Evolutionary conservation across 2,113 vertebrate genomes (phyloP).

Genomic region (Brachirus orientalis): DNA sequence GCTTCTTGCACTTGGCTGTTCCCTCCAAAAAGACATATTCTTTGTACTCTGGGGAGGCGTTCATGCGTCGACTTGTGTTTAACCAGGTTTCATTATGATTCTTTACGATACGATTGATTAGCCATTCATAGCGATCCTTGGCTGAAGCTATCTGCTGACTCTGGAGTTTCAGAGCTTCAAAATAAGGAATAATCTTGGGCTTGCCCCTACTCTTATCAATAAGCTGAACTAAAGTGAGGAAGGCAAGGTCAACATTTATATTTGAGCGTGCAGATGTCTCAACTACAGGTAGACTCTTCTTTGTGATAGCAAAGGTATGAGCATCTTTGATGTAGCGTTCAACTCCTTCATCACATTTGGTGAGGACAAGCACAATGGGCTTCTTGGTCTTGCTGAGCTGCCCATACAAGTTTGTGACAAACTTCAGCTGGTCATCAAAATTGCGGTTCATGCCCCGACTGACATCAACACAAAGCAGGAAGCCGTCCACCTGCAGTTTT

Average conservation of each 20-base stretch:
- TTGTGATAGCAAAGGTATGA: slow-evolving; percentile 93
- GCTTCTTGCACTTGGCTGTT: slow-evolving; percentile 94
- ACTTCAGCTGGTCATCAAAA: slow-evolving; percentile 98
- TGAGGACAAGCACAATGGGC: slow-evolving; percentile 91
- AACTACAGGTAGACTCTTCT: slow-evolving; percentile 97
- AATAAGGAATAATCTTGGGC: slow-evolving; percentile 95
- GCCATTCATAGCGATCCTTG: slow-evolving; percentile 96
- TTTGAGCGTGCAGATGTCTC: slow-evolving; percentile 97
- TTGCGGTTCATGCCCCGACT: slow-evolving; percentile 97
- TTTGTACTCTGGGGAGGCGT: slow-evolving; percentile 89
- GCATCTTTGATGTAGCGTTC: slow-evolving; percentile 98
- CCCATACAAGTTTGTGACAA: slow-evolving; percentile 92
- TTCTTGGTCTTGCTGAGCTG: slow-evolving; percentile 97
- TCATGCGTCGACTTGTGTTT: slow-evolving; percentile 88
- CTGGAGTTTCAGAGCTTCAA: slow-evolving; percentile 96
- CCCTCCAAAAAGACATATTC: slow-evolving; percentile 97
- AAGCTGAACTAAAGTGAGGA: slow-evolving; percentile 92
- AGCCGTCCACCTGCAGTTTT: slow-evolving; percentile 94
- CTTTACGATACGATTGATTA: slow-evolving; percentile 93
- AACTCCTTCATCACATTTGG: slow-evolving; percentile 97
- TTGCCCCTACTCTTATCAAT: slow-evolving; percentile 92
- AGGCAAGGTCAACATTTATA: slow-evolving; percentile 95
- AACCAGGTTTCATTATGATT: slow-evolving; percentile 93
- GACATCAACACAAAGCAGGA: slow-evolving; percentile 94
- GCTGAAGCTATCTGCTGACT: slow-evolving; percentile 96